Conservation (phyloP, 2,113 vertebrate species). For the Loxodonta africana region DNA sequence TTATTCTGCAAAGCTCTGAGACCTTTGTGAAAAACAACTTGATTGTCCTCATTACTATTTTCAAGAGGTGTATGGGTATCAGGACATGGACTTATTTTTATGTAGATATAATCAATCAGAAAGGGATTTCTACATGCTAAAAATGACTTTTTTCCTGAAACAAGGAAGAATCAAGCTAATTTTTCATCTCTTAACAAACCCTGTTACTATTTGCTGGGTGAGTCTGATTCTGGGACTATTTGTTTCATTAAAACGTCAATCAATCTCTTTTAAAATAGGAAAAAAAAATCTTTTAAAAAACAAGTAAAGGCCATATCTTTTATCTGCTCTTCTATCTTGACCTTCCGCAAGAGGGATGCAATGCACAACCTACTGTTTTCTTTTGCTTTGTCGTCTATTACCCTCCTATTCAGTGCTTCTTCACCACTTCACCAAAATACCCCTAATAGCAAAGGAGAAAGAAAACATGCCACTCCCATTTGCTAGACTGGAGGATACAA, state of each 20-base stretch:
- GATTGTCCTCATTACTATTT: not conserved
- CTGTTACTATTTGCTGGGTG: not conserved
- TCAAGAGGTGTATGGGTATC: not conserved
- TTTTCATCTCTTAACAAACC: constrained; percentile 42
- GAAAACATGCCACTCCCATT: not conserved
- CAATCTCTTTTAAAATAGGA: not conserved
- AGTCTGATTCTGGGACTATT: not conserved
- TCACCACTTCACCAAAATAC: not conserved
- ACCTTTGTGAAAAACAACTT: not conserved
- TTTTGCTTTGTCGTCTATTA: not conserved
- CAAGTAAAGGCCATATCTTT: not conserved
- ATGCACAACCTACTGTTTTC: not conserved
- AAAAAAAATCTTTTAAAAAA: not conserved
- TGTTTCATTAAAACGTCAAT: constrained; percentile 6
- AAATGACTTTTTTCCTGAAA: not conserved
- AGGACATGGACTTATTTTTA: not conserved
- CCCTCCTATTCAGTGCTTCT: not conserved
- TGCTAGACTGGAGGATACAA: not conserved
- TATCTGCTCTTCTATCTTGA: not conserved
- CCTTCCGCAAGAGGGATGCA: not conserved
- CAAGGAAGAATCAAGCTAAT: constrained; percentile 33
- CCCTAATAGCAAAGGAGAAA: not conserved
- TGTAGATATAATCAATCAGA: not conserved
- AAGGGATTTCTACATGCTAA: constrained; percentile 13
- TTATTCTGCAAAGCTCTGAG: not conserved